Evolutionary conservation across 2,888 invertebrate species (phyloP).

Genomic region (Trilocha varians): DNA sequence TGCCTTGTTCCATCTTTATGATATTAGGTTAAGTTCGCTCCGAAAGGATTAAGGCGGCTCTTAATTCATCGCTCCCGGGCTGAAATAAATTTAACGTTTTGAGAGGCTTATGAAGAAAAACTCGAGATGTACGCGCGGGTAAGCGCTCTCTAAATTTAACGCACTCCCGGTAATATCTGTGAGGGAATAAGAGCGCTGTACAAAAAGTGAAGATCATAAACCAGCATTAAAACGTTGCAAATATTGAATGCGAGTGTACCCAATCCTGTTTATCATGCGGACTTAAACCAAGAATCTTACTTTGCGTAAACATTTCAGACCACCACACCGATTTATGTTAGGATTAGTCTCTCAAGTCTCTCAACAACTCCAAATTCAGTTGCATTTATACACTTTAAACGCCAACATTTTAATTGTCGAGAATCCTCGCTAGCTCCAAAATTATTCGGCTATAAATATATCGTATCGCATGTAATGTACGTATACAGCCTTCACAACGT

Average conservation of each 20-base stretch:
- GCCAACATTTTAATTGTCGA: slow-evolving; percentile 38
- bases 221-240: slow-evolving; percentile 12
- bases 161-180: slow-evolving; percentile 27
- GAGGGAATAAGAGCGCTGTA: slow-evolving; percentile 1
- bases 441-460: slow-evolving; percentile 27
- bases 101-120: slow-evolving; percentile 68
- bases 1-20: slow-evolving; percentile 67
- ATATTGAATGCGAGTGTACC: slow-evolving; percentile 39
- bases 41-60: slow-evolving; percentile 68
- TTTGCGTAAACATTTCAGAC: slow-evolving; percentile 15
- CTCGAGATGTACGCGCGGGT: slow-evolving; percentile 48
- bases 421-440: slow-evolving; percentile 28
- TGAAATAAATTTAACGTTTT: slow-evolving; percentile 68
- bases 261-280: slow-evolving; percentile 34
- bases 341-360: slow-evolving; percentile 23
- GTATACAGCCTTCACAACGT: slow-evolving; percentile 28
- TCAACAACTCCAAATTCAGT: slow-evolving; percentile 26
- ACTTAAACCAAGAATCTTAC: slow-evolving; percentile 27
- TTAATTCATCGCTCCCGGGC: slow-evolving; percentile 67
- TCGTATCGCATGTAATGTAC: slow-evolving; percentile 12
- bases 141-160: slow-evolving; percentile 40
- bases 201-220: slow-evolving; percentile 10
- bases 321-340: slow-evolving; percentile 15
- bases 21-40: slow-evolving; percentile 68
- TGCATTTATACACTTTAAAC: slow-evolving; percentile 28